These are phyloP conservation scores for Falcaria lacertinaria DNA, from an alignment of 2,888 invertebrate genomes.

Conservation along the genomic window DNA sequence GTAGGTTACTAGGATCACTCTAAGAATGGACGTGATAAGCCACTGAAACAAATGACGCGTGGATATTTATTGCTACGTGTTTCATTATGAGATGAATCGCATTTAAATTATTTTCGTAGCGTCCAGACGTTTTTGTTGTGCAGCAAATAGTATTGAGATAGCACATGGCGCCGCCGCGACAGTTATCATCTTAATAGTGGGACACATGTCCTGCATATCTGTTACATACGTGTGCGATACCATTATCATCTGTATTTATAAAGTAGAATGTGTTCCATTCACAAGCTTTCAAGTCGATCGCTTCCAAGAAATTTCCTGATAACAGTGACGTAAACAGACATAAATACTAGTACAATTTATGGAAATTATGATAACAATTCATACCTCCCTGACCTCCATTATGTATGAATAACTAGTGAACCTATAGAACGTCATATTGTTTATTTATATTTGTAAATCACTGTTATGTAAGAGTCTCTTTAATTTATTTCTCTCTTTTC, in stretches of 20 bases:
- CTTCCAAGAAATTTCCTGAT: neutral
- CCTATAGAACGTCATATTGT: too few relatives aligned
- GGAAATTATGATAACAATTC: neutral
- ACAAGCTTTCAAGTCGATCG: conserved; percentile 11
- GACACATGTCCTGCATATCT: conserved; percentile 39
- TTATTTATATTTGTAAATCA: too few relatives aligned
- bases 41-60: neutral
- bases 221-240: conserved; percentile 16
- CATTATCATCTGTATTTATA: conserved; percentile 4
- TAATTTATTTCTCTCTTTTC: neutral
- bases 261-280: conserved; percentile 16
- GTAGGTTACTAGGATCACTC: too few relatives aligned
- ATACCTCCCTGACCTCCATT: neutral
- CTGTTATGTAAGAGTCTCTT: too few relatives aligned
- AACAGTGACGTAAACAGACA: neutral
- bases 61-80: conserved; percentile 1
- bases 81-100: conserved; percentile 19
- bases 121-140: conserved; percentile 1
- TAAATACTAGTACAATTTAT: neutral
- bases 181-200: conserved; percentile 47
- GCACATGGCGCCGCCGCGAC: conserved; percentile 44
- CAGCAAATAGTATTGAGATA: conserved; percentile 18
- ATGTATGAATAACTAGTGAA: too few relatives aligned
- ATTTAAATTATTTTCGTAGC: conserved; percentile 21
- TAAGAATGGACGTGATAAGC: conserved; percentile 3